These are phyloP conservation scores for Argentina silus DNA, from an alignment of 2,797 vertebrate species.

Conservation along the genomic window DNA sequence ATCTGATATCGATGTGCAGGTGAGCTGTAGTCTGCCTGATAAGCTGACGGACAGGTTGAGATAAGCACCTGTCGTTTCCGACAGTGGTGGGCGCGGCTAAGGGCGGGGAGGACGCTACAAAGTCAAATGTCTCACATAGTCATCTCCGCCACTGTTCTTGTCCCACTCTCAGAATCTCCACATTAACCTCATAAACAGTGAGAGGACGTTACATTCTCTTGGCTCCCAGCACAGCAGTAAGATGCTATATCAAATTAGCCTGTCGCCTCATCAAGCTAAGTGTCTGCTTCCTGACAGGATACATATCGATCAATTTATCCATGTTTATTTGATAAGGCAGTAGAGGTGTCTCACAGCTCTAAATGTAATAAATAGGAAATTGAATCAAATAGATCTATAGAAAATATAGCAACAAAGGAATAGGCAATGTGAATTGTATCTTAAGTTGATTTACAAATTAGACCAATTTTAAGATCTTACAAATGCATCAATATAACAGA, in stretches of 20 bases:
- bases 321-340: slow-evolving; percentile 2
- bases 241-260: slow-evolving; percentile 5
- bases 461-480: background rate
- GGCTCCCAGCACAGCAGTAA: background rate
- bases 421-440: background rate
- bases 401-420: background rate
- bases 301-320: background rate
- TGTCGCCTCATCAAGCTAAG: background rate
- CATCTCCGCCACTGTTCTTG: slow-evolving; percentile 19
- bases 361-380: background rate
- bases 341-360: background rate
- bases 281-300: background rate
- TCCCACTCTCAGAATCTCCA: background rate
- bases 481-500: background rate
- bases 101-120: slow-evolving; percentile 65
- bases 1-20: slow-evolving; percentile 74
- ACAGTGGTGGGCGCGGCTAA: slow-evolving; percentile 49
- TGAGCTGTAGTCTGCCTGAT: slow-evolving; percentile 65
- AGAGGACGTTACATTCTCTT: background rate
- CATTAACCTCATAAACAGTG: background rate
- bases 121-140: slow-evolving; percentile 70
- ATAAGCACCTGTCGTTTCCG: slow-evolving; percentile 67
- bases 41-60: slow-evolving; percentile 61
- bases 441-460: background rate
- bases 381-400: background rate